Conservation (phyloP, 2,888 invertebrate species). For the Drosophila diplacantha region DNA sequence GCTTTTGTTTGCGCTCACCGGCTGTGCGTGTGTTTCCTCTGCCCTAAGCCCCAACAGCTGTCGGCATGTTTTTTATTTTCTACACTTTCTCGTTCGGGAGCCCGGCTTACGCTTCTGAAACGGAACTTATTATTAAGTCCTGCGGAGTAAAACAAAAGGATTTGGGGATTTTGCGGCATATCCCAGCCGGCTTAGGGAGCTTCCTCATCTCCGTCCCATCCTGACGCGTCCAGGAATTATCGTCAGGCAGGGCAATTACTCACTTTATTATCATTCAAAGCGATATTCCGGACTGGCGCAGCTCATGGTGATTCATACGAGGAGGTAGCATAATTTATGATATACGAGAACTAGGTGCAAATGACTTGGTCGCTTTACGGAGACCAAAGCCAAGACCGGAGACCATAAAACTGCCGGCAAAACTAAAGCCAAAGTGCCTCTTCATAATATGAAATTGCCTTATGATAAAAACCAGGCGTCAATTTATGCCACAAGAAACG, state of each 20-base stretch:
- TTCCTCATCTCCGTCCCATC: neutral
- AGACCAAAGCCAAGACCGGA: slow-evolving; percentile 29
- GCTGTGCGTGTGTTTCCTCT: slow-evolving; percentile 35
- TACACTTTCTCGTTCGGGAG: neutral
- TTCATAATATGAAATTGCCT: slow-evolving; percentile 64
- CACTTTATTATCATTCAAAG: slow-evolving; percentile 35
- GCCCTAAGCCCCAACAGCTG: slow-evolving; percentile 59
- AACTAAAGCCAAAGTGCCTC: slow-evolving; percentile 50
- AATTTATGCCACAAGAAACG: slow-evolving; percentile 57
- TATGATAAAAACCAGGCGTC: slow-evolving; percentile 64
- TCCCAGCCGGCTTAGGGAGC: slow-evolving; percentile 15
- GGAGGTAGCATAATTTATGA: slow-evolving; percentile 63
- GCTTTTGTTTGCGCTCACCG: slow-evolving; percentile 31
- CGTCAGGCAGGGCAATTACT: slow-evolving; percentile 20
- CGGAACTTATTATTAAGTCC: slow-evolving; percentile 58
- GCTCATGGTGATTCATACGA: slow-evolving; percentile 32
- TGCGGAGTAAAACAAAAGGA: slow-evolving; percentile 37
- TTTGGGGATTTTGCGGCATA: slow-evolving; percentile 28
- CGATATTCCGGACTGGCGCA: slow-evolving; percentile 23
- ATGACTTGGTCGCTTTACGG: slow-evolving; percentile 58
- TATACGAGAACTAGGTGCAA: slow-evolving; percentile 59
- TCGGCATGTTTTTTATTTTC: slow-evolving; percentile 50
- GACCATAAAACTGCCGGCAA: slow-evolving; percentile 57
- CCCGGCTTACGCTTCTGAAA: slow-evolving; percentile 35
- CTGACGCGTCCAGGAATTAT: slow-evolving; percentile 13